Percentiles rank a stretch among this genome's conserved stretches.
These are phyloP conservation scores for Sarcoramphus papa DNA, from an alignment of 2,797 vertebrate genomes.

Conservation along the genomic window DNA sequence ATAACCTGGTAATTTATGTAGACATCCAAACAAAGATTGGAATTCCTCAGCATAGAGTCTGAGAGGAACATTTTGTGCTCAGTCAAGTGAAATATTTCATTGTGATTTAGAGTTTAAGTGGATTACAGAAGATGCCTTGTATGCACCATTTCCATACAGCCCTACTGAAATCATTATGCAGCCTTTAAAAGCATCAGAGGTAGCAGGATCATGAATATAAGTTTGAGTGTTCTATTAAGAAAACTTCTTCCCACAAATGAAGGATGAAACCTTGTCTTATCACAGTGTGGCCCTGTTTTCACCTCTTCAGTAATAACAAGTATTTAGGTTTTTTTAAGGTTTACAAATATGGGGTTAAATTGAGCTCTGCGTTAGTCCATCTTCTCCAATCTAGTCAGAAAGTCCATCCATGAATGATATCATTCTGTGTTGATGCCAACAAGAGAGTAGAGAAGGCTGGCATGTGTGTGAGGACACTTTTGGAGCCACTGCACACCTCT, in stretches of 20 bases:
- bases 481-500: not conserved
- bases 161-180: not conserved
- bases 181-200: not conserved
- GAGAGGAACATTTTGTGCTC: not conserved
- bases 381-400: not conserved
- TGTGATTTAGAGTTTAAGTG: not conserved
- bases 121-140: not conserved
- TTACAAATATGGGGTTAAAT: not conserved
- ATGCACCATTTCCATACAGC: not conserved
- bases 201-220: not conserved
- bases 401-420: not conserved
- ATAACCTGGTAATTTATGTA: not conserved
- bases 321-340: not conserved
- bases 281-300: not conserved
- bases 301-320: not conserved
- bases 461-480: not conserved
- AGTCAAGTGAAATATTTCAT: not conserved
- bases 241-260: not conserved
- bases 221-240: not conserved
- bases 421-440: not conserved
- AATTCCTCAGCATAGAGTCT: not conserved
- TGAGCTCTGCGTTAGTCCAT: not conserved
- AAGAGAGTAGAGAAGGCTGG: not conserved
- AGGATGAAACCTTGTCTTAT: not conserved
- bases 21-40: not conserved